Conservation (phyloP, 2,113 vertebrate genomes). For the Pipa parva region DNA sequence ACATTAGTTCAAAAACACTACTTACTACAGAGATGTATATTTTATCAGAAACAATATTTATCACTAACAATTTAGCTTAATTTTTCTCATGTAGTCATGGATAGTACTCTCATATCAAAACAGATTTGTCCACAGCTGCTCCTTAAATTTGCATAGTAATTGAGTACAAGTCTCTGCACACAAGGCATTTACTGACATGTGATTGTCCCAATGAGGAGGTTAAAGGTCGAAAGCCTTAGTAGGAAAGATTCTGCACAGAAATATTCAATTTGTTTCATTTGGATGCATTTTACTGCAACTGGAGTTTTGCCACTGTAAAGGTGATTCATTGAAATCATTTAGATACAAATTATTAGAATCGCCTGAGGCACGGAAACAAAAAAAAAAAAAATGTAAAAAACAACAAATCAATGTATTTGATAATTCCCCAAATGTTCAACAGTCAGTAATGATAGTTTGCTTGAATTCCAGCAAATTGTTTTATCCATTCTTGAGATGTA, state of each 20-base stretch:
- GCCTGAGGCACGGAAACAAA: no score
- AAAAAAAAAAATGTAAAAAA: neutral
- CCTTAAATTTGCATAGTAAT: conserved; percentile 32
- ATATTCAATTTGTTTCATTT: conserved; percentile 34
- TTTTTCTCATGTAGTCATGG: neutral
- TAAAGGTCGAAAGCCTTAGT: conserved; percentile 23
- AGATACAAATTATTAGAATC: neutral
- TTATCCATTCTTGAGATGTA: no score
- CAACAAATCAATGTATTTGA: neutral
- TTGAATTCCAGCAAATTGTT: no score
- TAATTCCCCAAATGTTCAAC: neutral
- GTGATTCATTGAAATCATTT: conserved; percentile 14
- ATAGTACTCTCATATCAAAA: neutral
- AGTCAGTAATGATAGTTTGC: neutral
- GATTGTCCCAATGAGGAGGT: conserved; percentile 31
- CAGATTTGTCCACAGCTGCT: conserved; percentile 15
- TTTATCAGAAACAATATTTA: no score
- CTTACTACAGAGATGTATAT: no score
- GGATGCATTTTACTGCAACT: conserved; percentile 23
- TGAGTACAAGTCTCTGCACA: conserved; percentile 32
- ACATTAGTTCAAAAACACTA: no score
- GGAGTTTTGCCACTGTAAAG: conserved; percentile 25
- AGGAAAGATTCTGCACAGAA: conserved; percentile 25
- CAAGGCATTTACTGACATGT: conserved; percentile 27
- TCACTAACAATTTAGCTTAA: no score